Evolutionary conservation across 2,888 invertebrate species (phyloP), one percentile per base, ranked within the genome.

Genomic region (Poecilus cupreus): DNA sequence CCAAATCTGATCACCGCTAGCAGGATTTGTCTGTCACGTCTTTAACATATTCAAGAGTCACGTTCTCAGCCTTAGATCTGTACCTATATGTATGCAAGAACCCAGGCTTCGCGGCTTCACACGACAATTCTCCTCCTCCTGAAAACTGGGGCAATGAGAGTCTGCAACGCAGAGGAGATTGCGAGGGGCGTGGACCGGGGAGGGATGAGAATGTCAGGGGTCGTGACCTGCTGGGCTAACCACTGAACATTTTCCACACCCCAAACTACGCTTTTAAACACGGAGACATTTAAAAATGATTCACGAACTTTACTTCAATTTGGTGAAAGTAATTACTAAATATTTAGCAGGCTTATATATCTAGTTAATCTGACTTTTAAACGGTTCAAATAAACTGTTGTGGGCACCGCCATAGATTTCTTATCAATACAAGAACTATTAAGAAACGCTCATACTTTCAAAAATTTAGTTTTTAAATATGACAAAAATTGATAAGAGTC

Each of bases 71-170:
- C 18, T 51, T 18, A 51, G 51, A 51, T 51, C 51, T 18, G 16
- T 16, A 6, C 51, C 51, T 51, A 51, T 51, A 51, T 51, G 51
- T 51, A 51, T 51, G 51, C 51, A 51, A 51, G 51, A 13, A 46
- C 46, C 46, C 54, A 54, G 20, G 54, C 4, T 22, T 8, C 54
- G 22, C 49, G 54, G 54, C 57, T 46, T 4, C n/a, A 46, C 46
- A 46, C 57, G n/a, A 57, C 18, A 26, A 11, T 60, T 24, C 13
- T 18, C 32, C 24, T n/a, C 22, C 16, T 32, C 24, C 60, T 13
- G 70, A 24, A 20, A 72, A 54, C 54, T 76, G 57, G 76, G 76
- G 51, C 76, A 76, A 76, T 76, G 76, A 76, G 76, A 76, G 57
- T 54, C 76, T 54, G 72, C 43, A 18, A 46, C 18, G 54, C 54